phyloP scores from a whole-genome alignment of 1,140 invertebrate species.

The Physella acuta region DNA sequence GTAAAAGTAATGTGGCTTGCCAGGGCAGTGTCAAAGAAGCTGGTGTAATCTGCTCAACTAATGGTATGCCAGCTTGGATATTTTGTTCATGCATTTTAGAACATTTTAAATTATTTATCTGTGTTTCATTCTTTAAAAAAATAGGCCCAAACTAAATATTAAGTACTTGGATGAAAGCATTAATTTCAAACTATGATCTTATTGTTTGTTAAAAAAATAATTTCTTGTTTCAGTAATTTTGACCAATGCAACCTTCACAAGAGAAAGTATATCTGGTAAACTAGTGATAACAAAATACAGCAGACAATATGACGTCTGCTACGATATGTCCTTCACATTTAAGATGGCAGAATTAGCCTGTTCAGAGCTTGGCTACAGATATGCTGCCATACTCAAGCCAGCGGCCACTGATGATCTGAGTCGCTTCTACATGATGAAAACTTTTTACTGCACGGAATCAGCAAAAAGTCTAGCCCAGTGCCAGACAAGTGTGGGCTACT shows the following conservation, averaged over 20 bases:
- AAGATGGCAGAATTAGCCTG: conserved; percentile 45
- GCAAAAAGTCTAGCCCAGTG: conserved; percentile 33
- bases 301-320: conserved; percentile 37
- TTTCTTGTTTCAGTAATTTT: conserved; percentile 20
- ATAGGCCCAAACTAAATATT: neutral
- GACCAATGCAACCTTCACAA: neutral
- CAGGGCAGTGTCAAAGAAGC: conserved; percentile 11
- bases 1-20: conserved; percentile 64
- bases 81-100: neutral
- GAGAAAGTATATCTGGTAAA: conserved; percentile 1
- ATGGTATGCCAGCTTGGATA: conserved; percentile 7
- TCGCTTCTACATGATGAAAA: conserved; percentile 29
- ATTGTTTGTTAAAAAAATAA: neutral
- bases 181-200: neutral
- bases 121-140: conserved; percentile 9
- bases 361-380: conserved; percentile 48
- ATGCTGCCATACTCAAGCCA: conserved; percentile 30
- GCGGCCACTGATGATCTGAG: neutral
- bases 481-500: conserved; percentile 26
- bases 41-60: conserved; percentile 22
- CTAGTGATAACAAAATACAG: neutral
- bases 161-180: neutral
- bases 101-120: neutral
- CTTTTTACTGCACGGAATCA: conserved; percentile 31
- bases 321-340: conserved; percentile 46